Base-by-base conservation (phyloP, 2,797 vertebrate species). In the Leptatherina wallacei region DNA sequence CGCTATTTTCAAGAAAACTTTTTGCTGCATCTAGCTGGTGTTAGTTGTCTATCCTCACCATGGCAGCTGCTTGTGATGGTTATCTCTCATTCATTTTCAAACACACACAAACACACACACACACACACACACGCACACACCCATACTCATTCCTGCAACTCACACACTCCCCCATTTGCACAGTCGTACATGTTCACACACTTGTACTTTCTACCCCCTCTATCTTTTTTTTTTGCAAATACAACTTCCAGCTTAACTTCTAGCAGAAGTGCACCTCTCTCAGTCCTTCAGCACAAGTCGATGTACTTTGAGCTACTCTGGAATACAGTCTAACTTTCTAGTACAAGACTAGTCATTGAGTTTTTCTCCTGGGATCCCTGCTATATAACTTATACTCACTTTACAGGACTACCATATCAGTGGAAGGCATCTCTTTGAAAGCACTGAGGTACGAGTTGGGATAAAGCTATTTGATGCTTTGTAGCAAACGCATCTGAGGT, bases 311-410 rank as follows among this genome's bases (percentile, higher is more conserved):
- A 93, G 91, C 85, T 90, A 73, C 86, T 88, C 77, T 0, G 78
- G 77, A 88, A 91, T 84, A 76, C 76, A 87, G 77, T 90, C 80
- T 68, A 92, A 91, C 89, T 92, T 91, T 91, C 81, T 89, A 83
- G 63, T 88, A 72, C 69, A 67, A 89, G 89, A 89, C 89, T 91
- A 89, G 85, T 91, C 82, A 77, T 65, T 82, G 87, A 84, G 78
- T 84, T 36, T 69, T 67, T 76, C 91, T 87, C 92, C 40, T 40
- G 91, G 92, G 91, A 89, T 64, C 65, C 18, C 69, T 35, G 80
- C 86, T 84, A 86, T 89, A 90, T 85, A 92, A 91, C 88, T 91
- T 89, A 88, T 84, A 91, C 87, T 92, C 89, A 89, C 91, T 92
- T 89, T 91, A 90, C 88, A 91, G 89, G 92, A 92, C 91, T 91